Base-by-base conservation (phyloP, 2,888 invertebrate species). In the Chrysina gloriosa region DNA sequence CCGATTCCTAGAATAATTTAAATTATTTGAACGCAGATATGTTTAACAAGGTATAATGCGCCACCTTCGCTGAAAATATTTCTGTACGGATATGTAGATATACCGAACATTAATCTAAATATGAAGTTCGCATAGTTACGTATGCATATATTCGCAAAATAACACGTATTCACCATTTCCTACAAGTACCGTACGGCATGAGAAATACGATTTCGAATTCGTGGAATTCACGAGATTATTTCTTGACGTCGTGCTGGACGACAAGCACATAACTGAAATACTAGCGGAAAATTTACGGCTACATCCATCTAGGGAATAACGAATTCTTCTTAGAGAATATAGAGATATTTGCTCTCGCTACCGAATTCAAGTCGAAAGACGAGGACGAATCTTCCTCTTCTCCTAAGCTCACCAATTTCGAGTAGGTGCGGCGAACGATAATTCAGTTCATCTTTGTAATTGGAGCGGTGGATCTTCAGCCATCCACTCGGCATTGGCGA, bases 381-480 rank as follows among this genome's bases (percentile, higher is more conserved):
- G 25, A 4, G n/a, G 23, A n/a, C n/a, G n/a, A n/a, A n/a, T n/a
- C n/a, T 50, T 5, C 52, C n/a, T 9, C 31, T n/a, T n/a, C n/a
- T n/a, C 14, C 31, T 16, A 6, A 52, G 14, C 23, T n/a, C 31
- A 39, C 58, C 39, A 58, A 14, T 56, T 36, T 56, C 36, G 4
- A 23, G 21, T 21, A 36, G 36, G 34, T 14, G 11, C 23, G 11
- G 50, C 29, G 11, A 39, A 16, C 39, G 25, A 39, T 39, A 58
- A 58, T 58, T 58, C 58, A 25, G 58, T 25, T 23, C 58, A 39
- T 58, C 58, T 23, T 23, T 21, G 39, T 58, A 58, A 58, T 58
- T 58, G 58, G 27, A 25, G 14, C 19, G 58, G 39, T 39, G 58
- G 25, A 58, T 42, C 58, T 36, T 58, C 19, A 27, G 14, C 31